Evolutionary conservation across 2,888 invertebrate species (phyloP).

Genomic region (Drosophila cognata): DNA sequence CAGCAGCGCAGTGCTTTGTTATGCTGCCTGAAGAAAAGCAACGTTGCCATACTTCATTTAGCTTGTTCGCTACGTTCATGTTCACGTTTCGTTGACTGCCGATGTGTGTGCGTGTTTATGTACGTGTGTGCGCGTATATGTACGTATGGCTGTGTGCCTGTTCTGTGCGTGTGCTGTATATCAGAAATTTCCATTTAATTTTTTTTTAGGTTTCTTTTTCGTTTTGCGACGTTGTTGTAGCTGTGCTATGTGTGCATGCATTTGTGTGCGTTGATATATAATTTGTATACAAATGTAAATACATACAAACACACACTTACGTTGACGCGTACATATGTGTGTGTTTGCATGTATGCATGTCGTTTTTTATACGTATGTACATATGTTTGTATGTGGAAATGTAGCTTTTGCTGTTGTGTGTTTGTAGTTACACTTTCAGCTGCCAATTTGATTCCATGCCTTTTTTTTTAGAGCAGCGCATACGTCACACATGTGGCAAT

Average conservation of each 20-base stretch:
- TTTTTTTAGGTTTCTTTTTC: constrained; percentile 77
- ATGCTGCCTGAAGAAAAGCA: constrained; percentile 57
- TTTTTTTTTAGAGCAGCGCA: constrained; percentile 29
- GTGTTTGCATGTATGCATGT: neutral
- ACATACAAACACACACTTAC: constrained; percentile 15
- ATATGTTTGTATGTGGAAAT: constrained; percentile 24
- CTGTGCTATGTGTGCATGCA: constrained; percentile 30
- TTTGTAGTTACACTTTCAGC: constrained; percentile 72
- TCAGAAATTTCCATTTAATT: constrained; percentile 81
- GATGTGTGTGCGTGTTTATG: constrained; percentile 19
- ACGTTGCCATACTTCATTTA: constrained; percentile 69
- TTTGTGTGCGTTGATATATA: constrained; percentile 28
- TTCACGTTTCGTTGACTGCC: constrained; percentile 53
- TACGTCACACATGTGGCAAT: constrained; percentile 54
- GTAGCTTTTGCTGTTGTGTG: constrained; percentile 34
- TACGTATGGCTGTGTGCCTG: neutral
- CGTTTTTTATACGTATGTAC: neutral
- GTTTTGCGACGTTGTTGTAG: constrained; percentile 66
- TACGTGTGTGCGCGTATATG: constrained; percentile 8
- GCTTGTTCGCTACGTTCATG: constrained; percentile 49
- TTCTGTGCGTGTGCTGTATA: constrained; percentile 63
- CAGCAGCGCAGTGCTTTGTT: constrained; percentile 58
- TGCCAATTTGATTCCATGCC: constrained; percentile 45
- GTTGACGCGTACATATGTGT: neutral
- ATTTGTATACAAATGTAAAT: constrained; percentile 24